A percentile compares a stretch with the other conserved stretches of the same genome.
These are phyloP conservation scores for Pachyuromys duprasi DNA, from an alignment of 2,797 vertebrate genomes.

Conservation along the genomic window DNA sequence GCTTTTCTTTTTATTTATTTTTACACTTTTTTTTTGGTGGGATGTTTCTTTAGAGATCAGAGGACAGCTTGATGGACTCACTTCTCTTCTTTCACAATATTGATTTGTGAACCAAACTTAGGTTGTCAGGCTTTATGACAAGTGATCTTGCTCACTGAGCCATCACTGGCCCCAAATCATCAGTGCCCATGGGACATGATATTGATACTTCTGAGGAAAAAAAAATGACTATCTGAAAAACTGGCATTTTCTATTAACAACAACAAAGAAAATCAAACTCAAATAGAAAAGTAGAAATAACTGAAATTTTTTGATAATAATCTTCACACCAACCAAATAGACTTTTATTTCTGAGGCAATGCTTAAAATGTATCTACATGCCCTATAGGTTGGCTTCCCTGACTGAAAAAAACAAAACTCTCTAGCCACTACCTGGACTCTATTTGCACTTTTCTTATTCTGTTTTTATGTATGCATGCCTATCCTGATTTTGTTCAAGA, in stretches of 20 bases:
- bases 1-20: not conserved
- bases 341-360: not conserved
- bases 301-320: conserved; percentile 2
- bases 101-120: not conserved
- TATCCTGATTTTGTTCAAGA: not conserved
- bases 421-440: not conserved
- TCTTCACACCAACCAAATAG: not conserved
- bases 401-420: not conserved
- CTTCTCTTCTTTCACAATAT: not conserved
- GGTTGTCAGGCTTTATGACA: not conserved
- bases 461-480: not conserved
- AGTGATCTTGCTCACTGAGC: not conserved
- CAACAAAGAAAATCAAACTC: conserved; percentile 23
- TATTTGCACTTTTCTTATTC: not conserved
- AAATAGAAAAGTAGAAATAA: conserved; percentile 20
- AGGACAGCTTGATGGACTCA: not conserved
- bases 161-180: not conserved
- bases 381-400: not conserved
- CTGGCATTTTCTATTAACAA: not conserved
- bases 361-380: not conserved
- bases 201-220: conserved; percentile 18
- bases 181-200: not conserved
- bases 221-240: conserved; percentile 12
- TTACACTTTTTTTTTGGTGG: not conserved
- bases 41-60: not conserved